Base-by-base conservation (phyloP, 1,140 invertebrate genomes). In the Hylaeus volcanicus region DNA sequence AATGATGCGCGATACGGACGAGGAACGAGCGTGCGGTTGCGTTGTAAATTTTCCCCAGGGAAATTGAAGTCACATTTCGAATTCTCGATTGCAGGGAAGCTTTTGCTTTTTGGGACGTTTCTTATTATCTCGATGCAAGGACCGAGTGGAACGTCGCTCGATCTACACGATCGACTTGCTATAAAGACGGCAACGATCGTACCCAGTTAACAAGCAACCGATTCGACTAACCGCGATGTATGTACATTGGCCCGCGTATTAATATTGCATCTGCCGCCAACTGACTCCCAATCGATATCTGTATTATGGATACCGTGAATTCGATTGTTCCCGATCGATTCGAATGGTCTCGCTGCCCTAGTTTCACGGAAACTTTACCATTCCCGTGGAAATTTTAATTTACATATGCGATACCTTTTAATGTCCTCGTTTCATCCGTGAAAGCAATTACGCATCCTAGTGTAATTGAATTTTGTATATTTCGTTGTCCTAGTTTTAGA, bases 1-100 rank as follows among this genome's bases (percentile, higher is more conserved):
- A 73, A 61, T 14, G 71, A 73, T 61, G 71, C 43, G 55, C 45
- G 43, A 73, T 73, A 60, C 71, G 71, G 14, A 55, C 15, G 26
- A 43, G 53, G 39, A 14, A 58, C 37, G 39, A 45, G 43, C 55
- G 71, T 48, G 71, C 12, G 58, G 71, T 26, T 41, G 56, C 71
- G 43, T 61, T 61, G 71, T 73, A 73, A 45, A 73, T 61, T 61
- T 61, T 12, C 71, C 43, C 6, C 71, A 37, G 41, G 56, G 41
- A 43, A 73, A 73, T 73, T 60, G 12, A 73, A 45, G 43, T 53
- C 11, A 12, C 26, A 37, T 53, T 51, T 53, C 3, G 65, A 8
- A 8, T 15, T 55, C 43, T 6, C 64, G 43, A 5, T 63, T 0
- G 39, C 55, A 3, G 39, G 39, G 41, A 43, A 63, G 41, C 43